Evolutionary conservation across 1,140 invertebrate genomes (phyloP).

Genomic region (Tetragonula clypearis): DNA sequence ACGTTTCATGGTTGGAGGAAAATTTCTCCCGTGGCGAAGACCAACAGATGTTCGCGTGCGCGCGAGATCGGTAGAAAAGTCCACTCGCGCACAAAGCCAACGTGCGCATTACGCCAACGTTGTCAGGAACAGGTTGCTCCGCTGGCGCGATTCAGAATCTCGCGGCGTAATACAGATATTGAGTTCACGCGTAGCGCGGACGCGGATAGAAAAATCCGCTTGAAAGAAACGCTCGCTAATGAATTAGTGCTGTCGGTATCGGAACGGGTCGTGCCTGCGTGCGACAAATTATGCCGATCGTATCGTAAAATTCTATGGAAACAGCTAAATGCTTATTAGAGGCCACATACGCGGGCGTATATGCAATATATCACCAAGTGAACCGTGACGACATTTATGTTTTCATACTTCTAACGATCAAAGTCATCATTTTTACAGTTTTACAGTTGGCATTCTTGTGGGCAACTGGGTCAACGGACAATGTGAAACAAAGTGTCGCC

Average conservation of each 20-base stretch:
- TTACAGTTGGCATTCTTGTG: conserved; percentile 24
- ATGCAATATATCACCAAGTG: conserved; percentile 42
- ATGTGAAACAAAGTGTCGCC: conserved; percentile 15
- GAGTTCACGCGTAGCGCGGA: conserved; percentile 28
- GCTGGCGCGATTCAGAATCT: conserved; percentile 30
- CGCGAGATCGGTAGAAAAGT: not conserved
- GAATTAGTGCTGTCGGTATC: conserved; percentile 52
- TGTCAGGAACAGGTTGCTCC: conserved; percentile 36
- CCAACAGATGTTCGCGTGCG: not conserved
- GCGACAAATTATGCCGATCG: conserved; percentile 52
- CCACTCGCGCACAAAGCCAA: too few relatives aligned
- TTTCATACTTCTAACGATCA: conserved; percentile 50
- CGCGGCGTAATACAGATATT: conserved; percentile 35
- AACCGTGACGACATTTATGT: conserved; percentile 53
- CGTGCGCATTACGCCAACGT: not conserved
- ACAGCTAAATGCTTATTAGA: conserved; percentile 50
- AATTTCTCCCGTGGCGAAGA: not conserved
- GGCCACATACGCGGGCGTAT: conserved; percentile 12
- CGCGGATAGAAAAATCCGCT: conserved; percentile 3
- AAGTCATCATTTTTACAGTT: conserved; percentile 41
- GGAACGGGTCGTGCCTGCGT: conserved; percentile 32
- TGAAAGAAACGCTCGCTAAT: conserved; percentile 44
- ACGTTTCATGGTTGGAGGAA: too few relatives aligned
- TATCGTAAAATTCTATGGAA: conserved; percentile 52
- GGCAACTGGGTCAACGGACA: conserved; percentile 36